Evolutionary conservation across 2,113 vertebrate genomes (phyloP).

Genomic region (Genyomyrus donnyi): DNA sequence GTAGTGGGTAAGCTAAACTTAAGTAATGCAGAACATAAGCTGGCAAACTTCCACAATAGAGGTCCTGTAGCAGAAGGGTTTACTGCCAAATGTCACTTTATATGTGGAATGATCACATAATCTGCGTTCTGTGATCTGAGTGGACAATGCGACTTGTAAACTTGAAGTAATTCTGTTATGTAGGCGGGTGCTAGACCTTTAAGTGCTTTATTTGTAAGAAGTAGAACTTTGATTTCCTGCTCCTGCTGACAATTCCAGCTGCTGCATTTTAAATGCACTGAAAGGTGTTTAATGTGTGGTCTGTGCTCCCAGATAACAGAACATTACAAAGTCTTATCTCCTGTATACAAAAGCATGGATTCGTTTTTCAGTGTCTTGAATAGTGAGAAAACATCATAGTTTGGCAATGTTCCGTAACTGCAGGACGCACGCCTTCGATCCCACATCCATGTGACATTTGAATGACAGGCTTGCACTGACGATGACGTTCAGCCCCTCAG

Average conservation of each 20-base stretch:
- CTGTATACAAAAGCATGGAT: background rate
- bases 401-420: background rate
- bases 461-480: background rate
- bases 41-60: background rate
- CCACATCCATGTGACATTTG: background rate
- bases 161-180: background rate
- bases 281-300: background rate
- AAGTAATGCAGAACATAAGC: background rate
- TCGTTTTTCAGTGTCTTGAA: background rate
- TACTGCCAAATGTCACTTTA: background rate
- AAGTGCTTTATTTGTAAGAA: background rate
- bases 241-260: background rate
- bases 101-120: background rate
- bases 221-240: background rate
- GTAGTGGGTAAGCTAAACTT: background rate
- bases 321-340: background rate
- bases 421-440: background rate
- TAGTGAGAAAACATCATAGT: background rate
- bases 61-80: background rate
- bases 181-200: background rate
- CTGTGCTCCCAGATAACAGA: background rate
- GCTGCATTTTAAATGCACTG: background rate
- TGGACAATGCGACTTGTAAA: background rate
- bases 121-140: background rate
- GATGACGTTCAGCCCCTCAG: background rate